phyloP scores from a whole-genome alignment of 2,888 invertebrate species.

The Polyploca ridens region DNA sequence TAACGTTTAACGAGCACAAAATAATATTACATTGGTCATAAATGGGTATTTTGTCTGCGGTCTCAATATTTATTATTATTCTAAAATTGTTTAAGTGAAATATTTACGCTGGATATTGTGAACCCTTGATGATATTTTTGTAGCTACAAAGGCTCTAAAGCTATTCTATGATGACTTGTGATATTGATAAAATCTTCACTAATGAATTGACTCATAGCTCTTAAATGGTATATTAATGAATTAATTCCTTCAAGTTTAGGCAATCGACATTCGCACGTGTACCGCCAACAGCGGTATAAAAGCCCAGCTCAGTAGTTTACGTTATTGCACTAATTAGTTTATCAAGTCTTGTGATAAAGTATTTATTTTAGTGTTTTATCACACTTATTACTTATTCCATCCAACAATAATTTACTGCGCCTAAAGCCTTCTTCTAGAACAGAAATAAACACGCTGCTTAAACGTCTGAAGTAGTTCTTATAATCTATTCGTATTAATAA shows the following conservation, averaged over 20 bases:
- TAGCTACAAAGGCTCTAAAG: no score
- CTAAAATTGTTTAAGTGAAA: background rate
- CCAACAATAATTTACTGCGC: no score
- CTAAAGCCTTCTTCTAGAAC: no score
- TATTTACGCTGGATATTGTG: background rate
- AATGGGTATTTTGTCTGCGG: background rate
- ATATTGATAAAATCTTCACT: background rate
- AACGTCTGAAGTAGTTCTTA: no score
- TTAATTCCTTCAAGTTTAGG: constrained; percentile 1
- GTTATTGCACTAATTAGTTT: constrained; percentile 5
- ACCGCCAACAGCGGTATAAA: background rate
- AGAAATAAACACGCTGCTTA: no score
- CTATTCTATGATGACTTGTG: no score
- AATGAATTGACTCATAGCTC: constrained; percentile 3
- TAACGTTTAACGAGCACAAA: background rate
- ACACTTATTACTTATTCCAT: background rate
- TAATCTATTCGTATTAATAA: no score
- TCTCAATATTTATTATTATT: background rate
- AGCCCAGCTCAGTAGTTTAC: background rate
- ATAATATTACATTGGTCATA: background rate
- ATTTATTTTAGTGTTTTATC: background rate
- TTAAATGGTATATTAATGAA: background rate
- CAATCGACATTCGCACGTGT: constrained; percentile 6
- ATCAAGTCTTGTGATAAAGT: background rate
- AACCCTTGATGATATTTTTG: no score